phyloP scores from a whole-genome alignment of 2,888 invertebrate genomes.

The Netelia melanura region DNA sequence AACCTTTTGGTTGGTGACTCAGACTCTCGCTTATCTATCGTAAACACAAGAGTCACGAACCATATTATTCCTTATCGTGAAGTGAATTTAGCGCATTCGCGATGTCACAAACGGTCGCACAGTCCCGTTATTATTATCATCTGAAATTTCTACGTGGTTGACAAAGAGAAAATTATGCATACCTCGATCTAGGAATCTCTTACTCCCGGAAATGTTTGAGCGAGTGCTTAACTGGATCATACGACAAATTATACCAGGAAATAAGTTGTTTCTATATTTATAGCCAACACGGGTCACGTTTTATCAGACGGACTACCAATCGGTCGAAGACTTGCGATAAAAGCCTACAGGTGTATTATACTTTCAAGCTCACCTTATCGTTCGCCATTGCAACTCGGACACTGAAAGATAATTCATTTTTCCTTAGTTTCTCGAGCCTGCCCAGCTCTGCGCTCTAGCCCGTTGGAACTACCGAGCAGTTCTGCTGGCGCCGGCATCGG shows the following conservation, averaged over 20 bases:
- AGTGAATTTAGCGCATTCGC: background rate
- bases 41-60: background rate
- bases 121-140: background rate
- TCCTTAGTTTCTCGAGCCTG: slow-evolving; percentile 14
- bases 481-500: slow-evolving; percentile 65
- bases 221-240: background rate
- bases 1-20: slow-evolving; percentile 5
- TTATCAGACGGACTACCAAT: slow-evolving; percentile 15
- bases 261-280: background rate
- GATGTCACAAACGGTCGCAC: background rate
- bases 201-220: background rate
- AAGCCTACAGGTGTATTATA: background rate
- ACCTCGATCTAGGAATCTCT: background rate
- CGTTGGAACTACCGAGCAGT: slow-evolving; percentile 8
- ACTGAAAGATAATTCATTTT: slow-evolving; percentile 14
- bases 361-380: slow-evolving; percentile 22
- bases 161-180: background rate
- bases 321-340: slow-evolving; percentile 26
- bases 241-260: slow-evolving; percentile 12
- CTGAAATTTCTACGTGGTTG: background rate
- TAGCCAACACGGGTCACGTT: background rate
- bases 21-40: background rate
- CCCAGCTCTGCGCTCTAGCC: slow-evolving; percentile 8
- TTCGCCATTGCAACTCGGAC: slow-evolving; percentile 1
- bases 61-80: background rate